Evolutionary conservation across 2,113 vertebrate species (phyloP), one percentile per base, ranked within the genome.

Genomic region (Sprattus sprattus): DNA sequence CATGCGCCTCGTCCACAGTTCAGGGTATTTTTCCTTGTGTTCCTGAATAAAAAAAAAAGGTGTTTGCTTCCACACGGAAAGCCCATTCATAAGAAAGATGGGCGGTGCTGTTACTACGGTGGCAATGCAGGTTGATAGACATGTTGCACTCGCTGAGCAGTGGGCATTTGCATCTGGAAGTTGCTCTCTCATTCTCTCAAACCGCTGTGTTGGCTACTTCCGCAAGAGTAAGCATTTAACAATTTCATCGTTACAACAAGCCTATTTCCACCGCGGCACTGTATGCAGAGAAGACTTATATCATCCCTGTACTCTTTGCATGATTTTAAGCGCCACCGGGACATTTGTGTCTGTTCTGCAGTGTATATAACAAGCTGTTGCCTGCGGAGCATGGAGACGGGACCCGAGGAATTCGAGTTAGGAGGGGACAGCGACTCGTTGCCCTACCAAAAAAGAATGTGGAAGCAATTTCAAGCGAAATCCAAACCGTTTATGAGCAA

Each of bases 401-500:
- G 78, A 13, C 85, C 50, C 9, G 91, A 86, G 5, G 84, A 88
- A 2, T 90, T 91, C 32, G 86, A 93, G 45, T 32, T 32, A 25
- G 91, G 92, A 80, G 0, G 67, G 86, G 81, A 75, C 5, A 83
- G 87, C 0, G 82, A 89, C n/a, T 54, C 88, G 80, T 85, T 92
- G 82, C 95, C 96, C 83, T 95, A 96, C 81, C 96, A 96, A 87
- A 94, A 91, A 85, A 94, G 95, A 28, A 89, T 96, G 50, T 96
- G 97, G 96, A 96, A 87, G 87, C 96, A 96, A 91, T 90, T 98
- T 45, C 97, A 97, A 89, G 93, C 95, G 88, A 94, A 91, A 90
- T 88, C 94, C 85, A 96, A 95, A 87, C 91, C 93, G 25, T 88
- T 93, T 81, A 90, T 93, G 54, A 94, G 93, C 88, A 25, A 71